Base-by-base conservation (phyloP, 2,888 invertebrate genomes). In the Trissolcus japonicus region DNA sequence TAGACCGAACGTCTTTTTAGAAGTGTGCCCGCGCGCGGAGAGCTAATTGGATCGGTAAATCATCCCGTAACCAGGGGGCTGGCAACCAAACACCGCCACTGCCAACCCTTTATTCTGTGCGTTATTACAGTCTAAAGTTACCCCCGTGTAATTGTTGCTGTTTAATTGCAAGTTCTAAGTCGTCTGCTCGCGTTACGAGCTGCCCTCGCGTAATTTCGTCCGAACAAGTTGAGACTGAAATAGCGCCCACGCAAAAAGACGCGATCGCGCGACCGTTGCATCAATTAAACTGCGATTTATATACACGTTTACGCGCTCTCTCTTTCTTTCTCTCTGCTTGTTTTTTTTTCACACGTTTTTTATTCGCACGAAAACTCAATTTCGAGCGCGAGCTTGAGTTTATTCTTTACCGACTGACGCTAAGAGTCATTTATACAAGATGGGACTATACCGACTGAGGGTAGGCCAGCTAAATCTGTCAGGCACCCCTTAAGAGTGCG, bases 11-110 rank as follows among this genome's bases (percentile, higher is more conserved):
- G 87, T 87, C 87, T 88, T 87, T 88, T 87, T 86, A 85, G 86
- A 83, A 83, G 80, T 72, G 85, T 81, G 84, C 82, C 82, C 80
- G 82, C 81, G 35, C 35, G 81, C 82, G 82, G 82, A 84, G 84
- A 85, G 86, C 88, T 89, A 89, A 89, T 89, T 88, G 88, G 88
- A 88, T 88, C 89, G 87, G 88, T 89, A 89, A 89, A 89, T 89
- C 89, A 89, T 88, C 88, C 88, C 85, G 87, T 86, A 86, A 86
- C 86, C 86, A 86, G 86, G 82, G 83, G 84, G 83, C 81, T 85
- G 81, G 83, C 83, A 84, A 84, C 81, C 84, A 83, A 84, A 82
- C 83, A 82, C 81, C 82, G 83, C 83, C 83, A 82, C 81, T 80
- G 83, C 85, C 87, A 88, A 88, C 88, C 89, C 89, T 89, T 88